Evolutionary conservation across 1,140 invertebrate genomes (phyloP).

Genomic region (Penaeus japonicus): DNA sequence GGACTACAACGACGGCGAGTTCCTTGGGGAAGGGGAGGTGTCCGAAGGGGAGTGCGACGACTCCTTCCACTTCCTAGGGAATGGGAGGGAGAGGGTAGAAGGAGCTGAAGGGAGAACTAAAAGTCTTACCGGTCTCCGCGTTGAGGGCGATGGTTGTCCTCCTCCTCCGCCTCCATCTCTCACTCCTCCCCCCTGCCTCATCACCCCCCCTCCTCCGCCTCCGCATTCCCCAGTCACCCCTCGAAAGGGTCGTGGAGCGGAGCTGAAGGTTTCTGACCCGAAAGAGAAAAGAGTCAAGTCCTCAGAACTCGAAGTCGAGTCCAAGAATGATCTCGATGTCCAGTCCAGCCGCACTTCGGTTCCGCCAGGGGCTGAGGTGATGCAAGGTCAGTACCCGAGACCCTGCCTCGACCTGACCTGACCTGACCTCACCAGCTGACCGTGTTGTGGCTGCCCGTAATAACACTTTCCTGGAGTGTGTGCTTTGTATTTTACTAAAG

Average conservation of each 20-base stretch:
- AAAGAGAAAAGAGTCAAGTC: too few species aligned
- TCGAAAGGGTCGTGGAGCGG: too few species aligned
- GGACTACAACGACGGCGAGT: slow-evolving; percentile 20
- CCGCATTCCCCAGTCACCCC: too few species aligned
- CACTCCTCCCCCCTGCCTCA: too few species aligned
- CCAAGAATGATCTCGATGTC: too few species aligned
- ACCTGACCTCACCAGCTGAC: slow-evolving; percentile 39
- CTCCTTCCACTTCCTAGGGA: neutral
- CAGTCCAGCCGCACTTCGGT: neutral
- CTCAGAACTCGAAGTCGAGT: too few species aligned
- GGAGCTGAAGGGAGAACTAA: neutral
- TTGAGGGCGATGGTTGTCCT: too few species aligned
- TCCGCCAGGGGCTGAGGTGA: neutral
- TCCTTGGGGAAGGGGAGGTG: neutral
- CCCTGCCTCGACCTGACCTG: slow-evolving; percentile 41
- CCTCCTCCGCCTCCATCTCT: too few species aligned
- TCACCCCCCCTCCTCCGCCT: too few species aligned
- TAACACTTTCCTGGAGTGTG: slow-evolving; percentile 33
- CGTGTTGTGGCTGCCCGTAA: neutral
- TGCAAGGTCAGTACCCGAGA: slow-evolving; percentile 47
- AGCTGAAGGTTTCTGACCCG: too few species aligned
- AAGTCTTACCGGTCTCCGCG: too few species aligned
- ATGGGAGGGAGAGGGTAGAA: neutral
- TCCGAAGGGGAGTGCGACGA: neutral
- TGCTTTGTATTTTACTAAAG: slow-evolving; percentile 14